phyloP scores from a whole-genome alignment of 2,113 vertebrate genomes.

The Nibea albiflora region DNA sequence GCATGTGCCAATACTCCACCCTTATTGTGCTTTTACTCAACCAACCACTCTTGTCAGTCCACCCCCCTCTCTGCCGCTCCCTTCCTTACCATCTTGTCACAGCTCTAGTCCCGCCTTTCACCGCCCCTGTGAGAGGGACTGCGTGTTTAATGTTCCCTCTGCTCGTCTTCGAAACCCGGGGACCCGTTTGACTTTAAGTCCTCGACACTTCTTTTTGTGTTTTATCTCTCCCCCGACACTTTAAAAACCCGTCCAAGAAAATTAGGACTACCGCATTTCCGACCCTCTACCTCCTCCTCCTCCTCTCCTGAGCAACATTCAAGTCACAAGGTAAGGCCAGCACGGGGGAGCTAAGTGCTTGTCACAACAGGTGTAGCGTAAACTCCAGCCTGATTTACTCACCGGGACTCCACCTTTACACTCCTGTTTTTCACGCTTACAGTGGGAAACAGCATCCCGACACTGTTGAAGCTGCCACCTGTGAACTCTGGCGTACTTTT shows the following conservation, averaged over 20 bases:
- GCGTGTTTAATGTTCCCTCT: constrained; percentile 31
- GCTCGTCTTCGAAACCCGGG: constrained; percentile 35
- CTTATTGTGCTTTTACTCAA: not conserved
- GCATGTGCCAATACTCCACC: constrained; percentile 1
- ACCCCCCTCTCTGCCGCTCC: constrained; percentile 35
- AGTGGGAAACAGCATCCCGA: rapidly evolving
- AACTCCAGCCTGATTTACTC: not conserved
- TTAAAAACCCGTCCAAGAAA: not conserved
- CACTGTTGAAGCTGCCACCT: rapidly evolving
- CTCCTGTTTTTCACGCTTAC: not conserved
- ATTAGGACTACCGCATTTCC: constrained; percentile 10
- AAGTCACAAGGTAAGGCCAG: constrained; percentile 64
- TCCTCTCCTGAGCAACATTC: constrained; percentile 1
- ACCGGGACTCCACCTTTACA: rapidly evolving
- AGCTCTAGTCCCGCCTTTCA: constrained; percentile 54
- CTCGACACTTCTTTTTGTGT: constrained; percentile 10
- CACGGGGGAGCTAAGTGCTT: not conserved
- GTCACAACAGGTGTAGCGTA: constrained; percentile 50
- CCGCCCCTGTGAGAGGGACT: constrained; percentile 24
- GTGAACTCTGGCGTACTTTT: not conserved
- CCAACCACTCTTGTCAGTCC: not conserved
- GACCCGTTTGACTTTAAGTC: constrained; percentile 27
- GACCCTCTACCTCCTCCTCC: too few species aligned
- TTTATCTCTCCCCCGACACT: not conserved
- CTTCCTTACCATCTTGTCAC: constrained; percentile 32